Evolutionary conservation across 2,113 vertebrate genomes (phyloP), one percentile per base, ranked within the genome.

Genomic region (Limnothrissa miodon): DNA sequence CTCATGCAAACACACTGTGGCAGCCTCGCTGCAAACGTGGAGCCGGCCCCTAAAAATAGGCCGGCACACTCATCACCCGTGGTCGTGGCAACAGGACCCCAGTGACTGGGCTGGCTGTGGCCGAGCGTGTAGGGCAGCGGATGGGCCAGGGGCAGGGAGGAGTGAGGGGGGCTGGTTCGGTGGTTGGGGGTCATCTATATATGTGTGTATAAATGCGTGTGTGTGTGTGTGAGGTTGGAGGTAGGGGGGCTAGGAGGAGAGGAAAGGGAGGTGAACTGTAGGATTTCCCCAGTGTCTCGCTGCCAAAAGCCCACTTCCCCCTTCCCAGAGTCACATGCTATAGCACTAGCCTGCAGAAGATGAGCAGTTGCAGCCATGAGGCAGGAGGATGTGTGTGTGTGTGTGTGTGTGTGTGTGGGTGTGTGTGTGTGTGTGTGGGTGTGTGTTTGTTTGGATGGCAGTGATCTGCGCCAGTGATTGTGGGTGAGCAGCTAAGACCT

Each of bases 1-100:
- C 80, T 92, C 93, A 92, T 83, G 45, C 85, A 91, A 91, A 93
- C 92, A 21, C 87, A 81, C 83, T 59, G 21, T 92, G 91, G 90
- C 91, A 92, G 91, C 39, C 82, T 86, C 85, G 53, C 59, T 21
- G 51, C 87, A 85, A 15, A 36, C 66, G n/a, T 48, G 89, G 83
- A 85, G n/a, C 1, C 74, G 83, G 84, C 6, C 17, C 53, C 90
- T 90, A 88, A 87, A 89, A 90, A 92, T 90, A 92, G 89, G 88
- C 87, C 87, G 89, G 86, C 80, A 78, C 81, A 88, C 86, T 82
- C 36, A 23, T 83, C 87, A 78, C 85, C 87, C 74, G 79, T 66
- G 44, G 87, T 80, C 51, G 86, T 85, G 82, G 78, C 36, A 85
- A 39, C 78, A 78, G 83, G 66, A 79, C 33, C 79, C 88, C 78